A percentile compares a stretch with the other conserved stretches of the same genome.
Evolutionary conservation across 2,113 vertebrate genomes (phyloP).

Genomic region (Excalfactoria chinensis): DNA sequence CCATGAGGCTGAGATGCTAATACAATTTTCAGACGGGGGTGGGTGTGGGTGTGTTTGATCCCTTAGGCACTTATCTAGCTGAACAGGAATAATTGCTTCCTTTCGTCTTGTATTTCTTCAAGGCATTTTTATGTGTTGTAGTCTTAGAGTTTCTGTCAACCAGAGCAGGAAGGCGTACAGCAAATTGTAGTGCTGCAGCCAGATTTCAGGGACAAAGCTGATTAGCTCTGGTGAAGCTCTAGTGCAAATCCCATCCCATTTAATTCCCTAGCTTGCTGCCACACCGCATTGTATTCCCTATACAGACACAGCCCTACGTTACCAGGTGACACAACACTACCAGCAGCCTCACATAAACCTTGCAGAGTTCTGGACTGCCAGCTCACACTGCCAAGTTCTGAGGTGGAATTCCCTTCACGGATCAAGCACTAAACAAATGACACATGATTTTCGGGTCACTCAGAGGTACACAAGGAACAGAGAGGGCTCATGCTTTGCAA

Average conservation of each 20-base stretch:
- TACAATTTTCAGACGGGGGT: constrained; percentile 18
- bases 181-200: constrained; percentile 71
- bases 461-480: neutral
- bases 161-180: constrained; percentile 69
- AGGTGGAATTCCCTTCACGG: constrained; percentile 23
- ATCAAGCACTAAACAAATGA: neutral
- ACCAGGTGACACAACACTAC: neutral
- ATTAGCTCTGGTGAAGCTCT: constrained; percentile 69
- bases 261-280: constrained; percentile 55
- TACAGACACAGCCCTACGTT: neutral
- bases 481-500: neutral
- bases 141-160: constrained; percentile 57
- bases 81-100: constrained; percentile 66
- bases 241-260: constrained; percentile 59
- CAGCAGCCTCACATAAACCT: constrained; percentile 26
- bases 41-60: neutral
- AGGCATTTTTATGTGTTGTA: constrained; percentile 42
- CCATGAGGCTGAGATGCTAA: constrained; percentile 49
- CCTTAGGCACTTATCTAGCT: constrained; percentile 55
- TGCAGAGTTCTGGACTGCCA: neutral
- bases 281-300: constrained; percentile 7
- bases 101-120: constrained; percentile 62
- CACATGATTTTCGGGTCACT: rapidly evolving
- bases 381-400: rapidly evolving
- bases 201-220: constrained; percentile 71